Base-by-base conservation (phyloP, 2,113 vertebrate genomes). In the Struthidea cinerea region DNA sequence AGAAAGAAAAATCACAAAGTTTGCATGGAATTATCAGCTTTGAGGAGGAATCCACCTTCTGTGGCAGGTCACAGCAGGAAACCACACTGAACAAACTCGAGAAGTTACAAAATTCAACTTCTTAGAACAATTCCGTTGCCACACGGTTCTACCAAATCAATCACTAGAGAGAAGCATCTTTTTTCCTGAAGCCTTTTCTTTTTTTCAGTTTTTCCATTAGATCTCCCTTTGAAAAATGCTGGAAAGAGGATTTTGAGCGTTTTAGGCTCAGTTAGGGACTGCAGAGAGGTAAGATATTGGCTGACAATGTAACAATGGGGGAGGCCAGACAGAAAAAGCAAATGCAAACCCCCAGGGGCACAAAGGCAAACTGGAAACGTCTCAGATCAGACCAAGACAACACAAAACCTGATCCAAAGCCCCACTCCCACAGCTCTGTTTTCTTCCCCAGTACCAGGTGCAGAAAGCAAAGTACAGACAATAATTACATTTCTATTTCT, bases 391-490 rank as follows among this genome's bases (percentile, higher is more conserved):
- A 37, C 13, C 60, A 28, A 18, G 28, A 16, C 22, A 18, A 3
- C 75, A 16, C 14, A 15, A 69, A 59, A 7, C 41, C 39, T 46
- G 15, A 0, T 0, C 32, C 78, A 33, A 2, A 6, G 11, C 61
- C 17, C 52, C 33, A 7, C 4, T 17, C 52, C 22, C 68, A 11
- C 19, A 3, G 39, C 35, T 78, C 70, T 10, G 14, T 4, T 65
- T 13, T 24, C 57, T 26, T 41, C 73, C 56, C 73, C 37, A 53
- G 53, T 4, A 56, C n/a, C 57, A 56, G 33, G 32, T 57, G 79
- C 44, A 87, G n/a, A 47, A 70, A 41, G 30, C 19, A 15, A 67
- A 76, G 47, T 4, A 12, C 42, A 90, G 47, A 33, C 59, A 77
- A 20, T 3, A 59, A 73, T 57, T 47, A 24, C 42, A 27, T 50